phyloP scores from a whole-genome alignment of 2,113 vertebrate genomes.

The Hippoglossus stenolepis region DNA sequence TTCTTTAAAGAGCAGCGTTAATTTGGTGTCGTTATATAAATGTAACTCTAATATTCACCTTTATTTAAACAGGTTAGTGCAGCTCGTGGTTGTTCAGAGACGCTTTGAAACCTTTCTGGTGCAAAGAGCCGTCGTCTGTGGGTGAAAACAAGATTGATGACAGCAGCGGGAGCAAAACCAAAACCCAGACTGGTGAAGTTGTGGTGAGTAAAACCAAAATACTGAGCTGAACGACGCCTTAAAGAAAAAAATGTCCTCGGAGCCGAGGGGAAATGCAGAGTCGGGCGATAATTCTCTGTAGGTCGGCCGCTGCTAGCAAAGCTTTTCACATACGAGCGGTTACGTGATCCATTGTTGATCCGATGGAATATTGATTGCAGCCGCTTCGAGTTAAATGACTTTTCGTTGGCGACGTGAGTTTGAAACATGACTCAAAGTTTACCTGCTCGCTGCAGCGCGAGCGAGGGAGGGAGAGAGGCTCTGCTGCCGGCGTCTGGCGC shows the following conservation, averaged over 20 bases:
- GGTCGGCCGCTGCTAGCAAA: not conserved
- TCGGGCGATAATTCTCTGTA: not conserved
- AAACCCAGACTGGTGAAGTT: not conserved
- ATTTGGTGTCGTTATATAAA: too few species aligned
- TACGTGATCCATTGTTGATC: slow-evolving; percentile 28
- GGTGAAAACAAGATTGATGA: not conserved
- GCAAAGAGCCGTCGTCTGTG: too few species aligned
- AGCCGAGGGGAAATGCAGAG: too few species aligned
- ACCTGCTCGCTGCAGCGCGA: slow-evolving; percentile 41
- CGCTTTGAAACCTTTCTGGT: too few species aligned
- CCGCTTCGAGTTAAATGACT: slow-evolving; percentile 31
- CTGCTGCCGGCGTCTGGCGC: slow-evolving; percentile 60
- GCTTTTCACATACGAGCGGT: not conserved
- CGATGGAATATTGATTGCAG: slow-evolving; percentile 36
- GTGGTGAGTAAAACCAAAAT: not conserved
- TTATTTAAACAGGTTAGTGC: too few species aligned
- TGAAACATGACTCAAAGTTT: slow-evolving; percentile 38
- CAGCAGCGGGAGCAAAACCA: not conserved
- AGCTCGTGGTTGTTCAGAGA: too few species aligned
- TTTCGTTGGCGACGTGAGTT: slow-evolving; percentile 21
- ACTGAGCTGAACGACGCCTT: not conserved
- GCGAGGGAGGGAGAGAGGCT: slow-evolving; percentile 18
- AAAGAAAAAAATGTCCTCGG: not conserved
- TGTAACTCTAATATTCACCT: too few species aligned
- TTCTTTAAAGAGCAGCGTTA: too few species aligned